These are phyloP conservation scores for Melierax canorus DNA, from an alignment of 2,113 vertebrate species.

Conservation along the genomic window DNA sequence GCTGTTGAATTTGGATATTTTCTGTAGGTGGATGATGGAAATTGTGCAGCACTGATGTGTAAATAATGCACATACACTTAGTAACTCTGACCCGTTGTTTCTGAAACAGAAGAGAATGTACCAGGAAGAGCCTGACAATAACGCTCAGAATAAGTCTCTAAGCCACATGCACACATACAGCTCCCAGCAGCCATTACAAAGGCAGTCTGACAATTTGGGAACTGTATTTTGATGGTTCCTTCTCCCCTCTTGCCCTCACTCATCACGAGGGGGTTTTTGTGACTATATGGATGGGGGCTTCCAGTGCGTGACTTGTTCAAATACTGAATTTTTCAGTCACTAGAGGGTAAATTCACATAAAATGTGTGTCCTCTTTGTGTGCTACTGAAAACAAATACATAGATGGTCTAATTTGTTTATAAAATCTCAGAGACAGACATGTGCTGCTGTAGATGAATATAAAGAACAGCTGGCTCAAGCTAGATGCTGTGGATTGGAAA, in stretches of 20 bases:
- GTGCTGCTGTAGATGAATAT: not conserved
- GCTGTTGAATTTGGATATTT: not conserved
- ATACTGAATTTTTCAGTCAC: not conserved
- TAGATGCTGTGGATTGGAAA: not conserved
- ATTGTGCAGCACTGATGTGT: not conserved
- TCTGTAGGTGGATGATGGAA: not conserved
- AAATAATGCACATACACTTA: not conserved
- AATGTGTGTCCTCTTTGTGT: not conserved
- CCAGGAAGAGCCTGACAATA: not conserved
- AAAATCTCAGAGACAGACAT: not conserved
- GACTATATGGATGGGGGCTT: not conserved
- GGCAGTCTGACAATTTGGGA: not conserved
- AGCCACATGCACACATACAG: not conserved
- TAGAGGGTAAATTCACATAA: not conserved
- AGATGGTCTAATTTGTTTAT: not conserved
- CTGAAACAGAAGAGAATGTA: not conserved
- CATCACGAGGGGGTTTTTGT: not conserved
- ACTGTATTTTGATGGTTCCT: not conserved
- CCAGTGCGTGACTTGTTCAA: not conserved
- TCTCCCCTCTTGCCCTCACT: not conserved
- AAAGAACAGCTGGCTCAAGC: constrained; percentile 13
- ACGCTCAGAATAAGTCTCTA: not conserved
- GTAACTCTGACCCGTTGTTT: not conserved
- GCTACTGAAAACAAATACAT: not conserved
- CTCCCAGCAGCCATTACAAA: not conserved